Evolutionary conservation across 2,113 vertebrate genomes (phyloP), one percentile per base, ranked within the genome.

Genomic region (Tamias sibiricus): DNA sequence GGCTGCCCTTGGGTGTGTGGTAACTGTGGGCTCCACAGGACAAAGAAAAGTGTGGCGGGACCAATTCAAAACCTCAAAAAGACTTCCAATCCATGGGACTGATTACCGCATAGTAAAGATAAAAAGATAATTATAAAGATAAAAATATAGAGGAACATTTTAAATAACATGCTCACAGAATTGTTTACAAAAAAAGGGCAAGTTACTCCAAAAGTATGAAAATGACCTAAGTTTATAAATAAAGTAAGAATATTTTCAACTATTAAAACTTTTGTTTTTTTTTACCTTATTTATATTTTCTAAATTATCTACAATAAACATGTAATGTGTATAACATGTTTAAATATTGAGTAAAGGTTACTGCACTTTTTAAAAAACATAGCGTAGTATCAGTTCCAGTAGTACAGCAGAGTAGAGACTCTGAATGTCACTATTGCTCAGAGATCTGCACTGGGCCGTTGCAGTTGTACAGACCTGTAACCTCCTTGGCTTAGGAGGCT

Each of bases 401-500:
- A n/a, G 35, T 0, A 0, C 8, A 30, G 59, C 26, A 62, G 22
- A 1, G 14, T 12, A 54, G 30, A n/a, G 13, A 8, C 40, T 20
- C 24, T 37, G n/a, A 80, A 6, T 42, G 5, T 59, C 49, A 28
- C 10, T 59, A 0, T n/a, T 22, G 35, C 59, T 52, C 10, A 19
- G 4, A 57, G 20, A 57, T 22, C 54, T 57, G 54, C 54, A 57
- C 20, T 57, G 20, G 20, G 20, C 54, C 6, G 6, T 20, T 7
- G 2, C 20, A 0, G 54, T 57, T 6, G 20, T 8, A 19, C 54
- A 22, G 7, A 6, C 20, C 7, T 22, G 54, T 22, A 57, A 57
- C 22, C 54, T 20, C 20, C 22, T 20, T 7, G 20, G 54, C 54
- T 20, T 6, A 20, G 54, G 54, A 57, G 6, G 19, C 54, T 57